Base-by-base conservation (phyloP, 2,113 vertebrate species). In the Thomomys bottae region DNA sequence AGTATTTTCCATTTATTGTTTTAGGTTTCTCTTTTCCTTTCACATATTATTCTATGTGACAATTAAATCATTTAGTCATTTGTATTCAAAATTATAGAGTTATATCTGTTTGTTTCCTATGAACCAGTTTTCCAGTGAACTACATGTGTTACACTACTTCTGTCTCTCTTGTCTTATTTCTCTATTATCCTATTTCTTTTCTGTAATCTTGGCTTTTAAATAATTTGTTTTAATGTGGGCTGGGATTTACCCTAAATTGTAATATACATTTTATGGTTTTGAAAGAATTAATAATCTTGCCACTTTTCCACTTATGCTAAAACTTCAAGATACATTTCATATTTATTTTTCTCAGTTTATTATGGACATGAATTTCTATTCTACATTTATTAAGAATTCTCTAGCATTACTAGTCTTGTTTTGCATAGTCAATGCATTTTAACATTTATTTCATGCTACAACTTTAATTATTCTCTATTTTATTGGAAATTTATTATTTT, bases 231-330 rank as follows among this genome's bases (percentile, higher is more conserved):
- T 61, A 86, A 34, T 26, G 9, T n/a, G n/a, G n/a, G n/a, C n/a
- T n/a, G n/a, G n/a, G n/a, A n/a, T 18, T 70, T 42, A 63, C 14
- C 3, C 12, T 76, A 76, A 12, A 59, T 34, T 28, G 1, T 75
- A 64, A 66, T 0, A 86, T 34, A 4, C 4, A 64, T 59, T 6
- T 38, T 71, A 1, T 57, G 38, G 4, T 57, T 21, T 81, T 72
- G 30, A 34, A 42, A 88, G 49, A 90, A 90, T 71, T 57, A 78
- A 28, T 49, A 49, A 85, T 54, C 82, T 86, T 32, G 61, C 5
- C 32, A 66, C 26, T 72, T 94, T 93, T 9, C 28, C 21, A 71
- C 90, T 38, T 80, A 72, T 88, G 23, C 11, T 87, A 70, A 90
- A 80, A 84, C 42, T 93, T 89, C 78, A 38, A 21, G 87, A 77